Percentiles rank a stretch among this genome's conserved stretches.
These are phyloP conservation scores for Willisornis vidua DNA, from an alignment of 2,113 vertebrate species.

Conservation along the genomic window DNA sequence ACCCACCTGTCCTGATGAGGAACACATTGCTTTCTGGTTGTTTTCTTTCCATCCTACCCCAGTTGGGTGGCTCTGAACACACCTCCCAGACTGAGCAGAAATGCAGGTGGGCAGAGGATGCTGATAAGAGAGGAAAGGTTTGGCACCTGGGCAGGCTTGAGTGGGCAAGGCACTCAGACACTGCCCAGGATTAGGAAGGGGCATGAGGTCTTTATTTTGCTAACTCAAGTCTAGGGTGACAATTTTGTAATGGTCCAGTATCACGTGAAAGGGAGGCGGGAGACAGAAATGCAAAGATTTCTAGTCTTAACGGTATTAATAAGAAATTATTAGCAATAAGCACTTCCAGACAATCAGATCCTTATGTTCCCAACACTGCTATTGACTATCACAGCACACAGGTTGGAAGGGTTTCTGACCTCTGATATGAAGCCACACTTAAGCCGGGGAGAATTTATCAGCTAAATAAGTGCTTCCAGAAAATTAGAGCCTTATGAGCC, in stretches of 20 bases:
- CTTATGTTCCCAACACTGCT: too few relatives aligned
- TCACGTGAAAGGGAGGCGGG: too few relatives aligned
- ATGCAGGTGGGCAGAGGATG: neutral
- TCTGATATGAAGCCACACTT: too few relatives aligned
- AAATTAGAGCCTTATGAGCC: too few relatives aligned
- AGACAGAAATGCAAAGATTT: too few relatives aligned
- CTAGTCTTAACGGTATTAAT: too few relatives aligned
- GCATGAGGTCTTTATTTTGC: neutral
- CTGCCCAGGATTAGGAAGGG: neutral
- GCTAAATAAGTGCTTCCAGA: too few relatives aligned
- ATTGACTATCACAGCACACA: too few relatives aligned
- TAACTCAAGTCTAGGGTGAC: neutral
- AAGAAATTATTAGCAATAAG: too few relatives aligned
- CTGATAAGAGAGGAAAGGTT: rapidly evolving
- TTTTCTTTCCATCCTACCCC: neutral
- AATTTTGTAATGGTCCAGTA: neutral
- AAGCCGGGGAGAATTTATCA: too few relatives aligned
- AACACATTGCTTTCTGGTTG: neutral
- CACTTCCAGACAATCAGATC: too few relatives aligned
- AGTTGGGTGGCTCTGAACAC: neutral
- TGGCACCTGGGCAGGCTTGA: neutral
- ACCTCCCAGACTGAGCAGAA: neutral
- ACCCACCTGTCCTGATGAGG: neutral
- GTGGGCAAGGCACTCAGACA: neutral
- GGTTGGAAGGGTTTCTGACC: too few relatives aligned